A percentile compares a stretch with the other conserved stretches of the same genome.
Evolutionary conservation across 1,140 invertebrate genomes (phyloP).

Genomic region (Tetramorium alpestre): DNA sequence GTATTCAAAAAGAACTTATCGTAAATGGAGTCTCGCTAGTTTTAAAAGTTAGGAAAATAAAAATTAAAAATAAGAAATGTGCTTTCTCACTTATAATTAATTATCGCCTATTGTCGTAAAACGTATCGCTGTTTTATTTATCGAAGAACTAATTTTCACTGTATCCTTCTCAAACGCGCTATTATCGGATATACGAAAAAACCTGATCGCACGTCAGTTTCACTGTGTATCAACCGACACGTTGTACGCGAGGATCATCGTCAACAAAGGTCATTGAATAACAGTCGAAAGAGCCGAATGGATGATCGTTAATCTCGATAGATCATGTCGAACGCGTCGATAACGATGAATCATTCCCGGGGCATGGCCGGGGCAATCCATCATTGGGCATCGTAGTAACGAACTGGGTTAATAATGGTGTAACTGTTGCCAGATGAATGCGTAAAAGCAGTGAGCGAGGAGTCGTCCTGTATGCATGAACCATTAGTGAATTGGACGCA

Average conservation of each 20-base stretch:
- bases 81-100: not conserved
- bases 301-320: slow-evolving; percentile 54
- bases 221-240: not conserved
- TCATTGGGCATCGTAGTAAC: slow-evolving; percentile 61
- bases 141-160: not conserved
- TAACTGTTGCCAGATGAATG: slow-evolving; percentile 44
- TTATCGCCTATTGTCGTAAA: not conserved
- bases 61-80: not conserved
- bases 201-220: not conserved
- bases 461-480: slow-evolving; percentile 20
- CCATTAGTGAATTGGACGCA: slow-evolving; percentile 71
- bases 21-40: not conserved
- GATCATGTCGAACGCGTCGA: slow-evolving; percentile 44
- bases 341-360: slow-evolving; percentile 58
- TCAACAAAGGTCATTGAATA: slow-evolving; percentile 32
- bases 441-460: slow-evolving; percentile 57
- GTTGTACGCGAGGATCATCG: not conserved
- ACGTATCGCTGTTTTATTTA: not conserved
- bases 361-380: slow-evolving; percentile 55
- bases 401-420: slow-evolving; percentile 70
- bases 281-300: slow-evolving; percentile 23
- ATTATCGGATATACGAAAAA: not conserved
- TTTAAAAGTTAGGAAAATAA: not conserved
- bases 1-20: not conserved
- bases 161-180: not conserved